Conservation (phyloP, 2,113 vertebrate genomes). For the Lasiurus borealis region DNA sequence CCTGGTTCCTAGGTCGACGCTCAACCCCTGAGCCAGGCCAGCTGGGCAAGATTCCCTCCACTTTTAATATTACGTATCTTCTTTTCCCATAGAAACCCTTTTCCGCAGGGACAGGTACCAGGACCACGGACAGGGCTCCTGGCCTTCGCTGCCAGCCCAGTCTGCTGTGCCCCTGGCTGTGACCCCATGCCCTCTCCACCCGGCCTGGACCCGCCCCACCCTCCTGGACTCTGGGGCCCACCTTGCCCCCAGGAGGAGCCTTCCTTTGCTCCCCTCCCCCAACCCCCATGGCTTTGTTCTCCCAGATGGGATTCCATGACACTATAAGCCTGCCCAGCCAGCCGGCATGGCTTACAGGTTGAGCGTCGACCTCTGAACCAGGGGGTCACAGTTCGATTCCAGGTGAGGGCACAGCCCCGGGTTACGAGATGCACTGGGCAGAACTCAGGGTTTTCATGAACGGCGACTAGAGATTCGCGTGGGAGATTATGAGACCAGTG, state of each 20-base stretch:
- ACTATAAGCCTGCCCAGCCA: too few relatives aligned
- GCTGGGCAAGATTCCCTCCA: too few relatives aligned
- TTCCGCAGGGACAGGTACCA: not conserved
- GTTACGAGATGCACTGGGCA: not conserved
- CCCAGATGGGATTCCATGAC: accelerated
- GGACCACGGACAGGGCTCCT: accelerated
- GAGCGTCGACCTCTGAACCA: too few relatives aligned
- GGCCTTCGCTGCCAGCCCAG: accelerated
- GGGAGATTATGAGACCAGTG: not conserved
- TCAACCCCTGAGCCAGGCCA: too few relatives aligned
- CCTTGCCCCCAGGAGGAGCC: not conserved
- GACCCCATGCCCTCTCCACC: not conserved
- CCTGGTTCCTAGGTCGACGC: too few relatives aligned
- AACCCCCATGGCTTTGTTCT: accelerated
- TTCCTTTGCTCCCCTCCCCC: not conserved
- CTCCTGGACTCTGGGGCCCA: accelerated
- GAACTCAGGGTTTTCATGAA: not conserved
- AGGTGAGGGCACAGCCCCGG: too few relatives aligned
- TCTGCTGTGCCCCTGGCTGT: accelerated
- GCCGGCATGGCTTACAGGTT: too few relatives aligned
- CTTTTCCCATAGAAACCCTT: not conserved
- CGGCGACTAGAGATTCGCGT: not conserved
- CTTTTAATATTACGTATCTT: too few relatives aligned
- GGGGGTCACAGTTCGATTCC: too few relatives aligned
- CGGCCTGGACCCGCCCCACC: too few relatives aligned